Evolutionary conservation across 2,888 invertebrate species (phyloP).

Genomic region (Axea sp.): DNA sequence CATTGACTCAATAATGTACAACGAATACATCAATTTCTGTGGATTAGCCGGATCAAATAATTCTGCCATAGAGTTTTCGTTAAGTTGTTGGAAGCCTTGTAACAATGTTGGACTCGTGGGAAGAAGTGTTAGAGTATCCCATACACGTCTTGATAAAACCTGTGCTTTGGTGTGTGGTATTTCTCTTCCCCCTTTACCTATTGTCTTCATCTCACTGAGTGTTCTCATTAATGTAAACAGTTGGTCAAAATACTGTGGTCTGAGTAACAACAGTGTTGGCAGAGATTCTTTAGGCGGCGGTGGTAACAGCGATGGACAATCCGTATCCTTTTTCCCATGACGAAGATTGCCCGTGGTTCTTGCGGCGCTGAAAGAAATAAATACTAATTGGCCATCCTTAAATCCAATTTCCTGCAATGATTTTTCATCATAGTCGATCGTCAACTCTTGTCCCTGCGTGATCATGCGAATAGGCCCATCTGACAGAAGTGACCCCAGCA

Average conservation of each 20-base stretch:
- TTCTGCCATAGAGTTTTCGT: conserved; percentile 85
- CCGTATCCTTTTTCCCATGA: conserved; percentile 83
- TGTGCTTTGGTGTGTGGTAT: conserved; percentile 90
- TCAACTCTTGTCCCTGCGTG: conserved; percentile 95
- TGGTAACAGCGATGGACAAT: conserved; percentile 92
- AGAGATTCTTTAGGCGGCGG: conserved; percentile 92
- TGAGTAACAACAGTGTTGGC: conserved; percentile 90
- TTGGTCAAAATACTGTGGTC: conserved; percentile 94
- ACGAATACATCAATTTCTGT: conserved; percentile 96
- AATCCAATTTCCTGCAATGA: conserved; percentile 94
- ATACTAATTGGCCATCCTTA: conserved; percentile 94
- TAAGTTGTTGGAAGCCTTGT: conserved; percentile 89
- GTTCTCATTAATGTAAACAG: conserved; percentile 94
- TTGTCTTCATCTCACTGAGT: conserved; percentile 91
- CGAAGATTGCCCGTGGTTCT: conserved; percentile 79
- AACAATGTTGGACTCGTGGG: conserved; percentile 93
- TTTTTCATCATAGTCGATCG: conserved; percentile 95
- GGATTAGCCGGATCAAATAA: conserved; percentile 93
- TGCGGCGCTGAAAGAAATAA: conserved; percentile 92
- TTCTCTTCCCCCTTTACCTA: conserved; percentile 85
- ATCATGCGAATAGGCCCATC: conserved; percentile 95
- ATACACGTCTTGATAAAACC: conserved; percentile 90
- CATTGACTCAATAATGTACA: conserved; percentile 93
- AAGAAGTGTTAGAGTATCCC: conserved; percentile 95
- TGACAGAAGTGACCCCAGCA: conserved; percentile 85